Evolutionary conservation across 2,113 vertebrate species (phyloP), one percentile per base, ranked within the genome.

Genomic region (Anarrhichthys ocellatus): DNA sequence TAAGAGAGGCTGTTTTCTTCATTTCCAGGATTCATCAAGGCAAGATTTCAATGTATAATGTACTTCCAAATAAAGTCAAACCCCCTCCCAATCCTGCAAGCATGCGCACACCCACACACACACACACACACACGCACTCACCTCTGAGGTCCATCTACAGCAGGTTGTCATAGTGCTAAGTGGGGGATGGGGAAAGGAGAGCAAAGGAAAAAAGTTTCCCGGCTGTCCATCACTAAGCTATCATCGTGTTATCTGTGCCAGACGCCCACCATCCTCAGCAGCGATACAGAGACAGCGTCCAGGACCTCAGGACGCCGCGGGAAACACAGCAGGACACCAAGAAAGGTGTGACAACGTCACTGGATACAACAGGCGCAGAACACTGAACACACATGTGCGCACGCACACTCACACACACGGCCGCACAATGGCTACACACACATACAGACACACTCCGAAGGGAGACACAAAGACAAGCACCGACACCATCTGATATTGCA

Each of bases 231-330:
- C 91, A 94, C 86, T 46, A 69, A 78, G 82, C 88, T 94, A 94
- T 95, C 92, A 92, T 88, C 89, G 92, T 88, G 65, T 90, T 93
- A 91, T 94, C 92, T 87, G 86, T 93, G 92, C 92, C 93, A 94
- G 93, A 94, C 93, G 92, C 92, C 92, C 92, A 93, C 92, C 84
- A 93, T 91, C 92, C 86, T 91, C 87, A 85, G 81, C 87, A 87
- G 88, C 79, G 89, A 91, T 90, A 90, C 90, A 59, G 83, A 92
- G 92, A 94, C 91, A 84, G 91, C 91, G 87, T 92, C 93, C 93
- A 93, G 92, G 90, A 91, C 91, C 91, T 91, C 74, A 85, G 90
- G 86, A 92, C 82, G 90, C 92, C 44, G 75, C 91, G 91, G 94
- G 91, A 92, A 93, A 89, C 93, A 92, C 91, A 94, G 92, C 93